These are phyloP conservation scores for Misgurnus mizolepis DNA, from an alignment of 2,113 vertebrate genomes.

Conservation along the genomic window DNA sequence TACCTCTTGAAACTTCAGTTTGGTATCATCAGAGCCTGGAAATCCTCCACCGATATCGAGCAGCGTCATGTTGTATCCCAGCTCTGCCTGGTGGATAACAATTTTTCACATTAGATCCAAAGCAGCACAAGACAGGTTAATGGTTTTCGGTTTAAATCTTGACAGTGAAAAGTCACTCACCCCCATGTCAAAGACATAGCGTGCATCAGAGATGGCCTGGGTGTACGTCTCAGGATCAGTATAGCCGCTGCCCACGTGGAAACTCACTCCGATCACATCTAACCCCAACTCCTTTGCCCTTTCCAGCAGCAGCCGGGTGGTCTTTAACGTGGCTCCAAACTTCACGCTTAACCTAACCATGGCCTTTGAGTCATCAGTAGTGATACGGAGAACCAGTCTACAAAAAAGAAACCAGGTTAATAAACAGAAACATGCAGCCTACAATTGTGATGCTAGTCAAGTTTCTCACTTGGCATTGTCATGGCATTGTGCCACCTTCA, in stretches of 20 bases:
- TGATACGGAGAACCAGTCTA: constrained; percentile 94
- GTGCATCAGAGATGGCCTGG: constrained; percentile 91
- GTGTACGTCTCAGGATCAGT: constrained; percentile 87
- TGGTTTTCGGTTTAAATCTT: background rate
- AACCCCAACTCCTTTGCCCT: constrained; percentile 87
- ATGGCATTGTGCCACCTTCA: constrained; percentile 92
- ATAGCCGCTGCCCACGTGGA: constrained; percentile 96
- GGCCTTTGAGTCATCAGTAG: constrained; percentile 95
- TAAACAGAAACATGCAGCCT: no score
- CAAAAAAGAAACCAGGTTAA: background rate
- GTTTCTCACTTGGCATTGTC: constrained; percentile 90
- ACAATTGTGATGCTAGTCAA: background rate
- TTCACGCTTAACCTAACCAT: constrained; percentile 94
- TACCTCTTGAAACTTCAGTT: constrained; percentile 98
- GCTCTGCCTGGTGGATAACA: constrained; percentile 75
- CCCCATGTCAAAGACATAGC: constrained; percentile 93
- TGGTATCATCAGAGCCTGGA: constrained; percentile 92
- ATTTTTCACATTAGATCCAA: background rate
- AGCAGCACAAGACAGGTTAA: no score
- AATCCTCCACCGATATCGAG: constrained; percentile 97
- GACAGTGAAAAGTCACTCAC: constrained; percentile 73
- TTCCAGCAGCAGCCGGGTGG: constrained; percentile 88
- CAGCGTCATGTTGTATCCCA: constrained; percentile 90
- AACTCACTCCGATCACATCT: constrained; percentile 92
- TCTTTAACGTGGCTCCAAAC: constrained; percentile 92